Base-by-base conservation (phyloP, 2,797 vertebrate genomes). In the Falco cherrug region DNA sequence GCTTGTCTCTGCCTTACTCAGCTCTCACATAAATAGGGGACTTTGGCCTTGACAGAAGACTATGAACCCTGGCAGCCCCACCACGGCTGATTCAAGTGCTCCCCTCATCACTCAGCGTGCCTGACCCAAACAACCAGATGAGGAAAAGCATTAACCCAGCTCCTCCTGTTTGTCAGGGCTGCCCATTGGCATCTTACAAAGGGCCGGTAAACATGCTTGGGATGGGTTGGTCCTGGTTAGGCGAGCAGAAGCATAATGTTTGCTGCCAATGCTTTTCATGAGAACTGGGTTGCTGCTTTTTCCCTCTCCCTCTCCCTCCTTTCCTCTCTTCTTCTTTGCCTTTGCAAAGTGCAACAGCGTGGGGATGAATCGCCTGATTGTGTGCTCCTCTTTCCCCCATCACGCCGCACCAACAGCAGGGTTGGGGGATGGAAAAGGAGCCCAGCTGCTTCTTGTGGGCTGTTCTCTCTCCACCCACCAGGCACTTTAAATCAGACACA, bases 381-480 rank as follows among this genome's bases (percentile, higher is more conserved):
- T 96, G 79, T 5, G 82, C 82, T 95, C 92, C 92, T 94, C 90
- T 93, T 94, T 93, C 84, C 95, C 87, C 84, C 60, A 53, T 81
- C 87, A 79, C 35, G 41, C 67, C 26, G 37, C 93, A 91, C 91
- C 92, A 96, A 57, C 97, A 97, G 97, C 96, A 97, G 96, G 94
- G 84, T 35, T 97, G 97, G 96, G 96, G 97, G 97, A 97, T 97
- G 97, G 96, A 96, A 83, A 81, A 78, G 87, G 84, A 97, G 95
- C 96, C 97, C 97, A 97, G 97, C 95, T 97, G 97, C 97, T 96
- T 96, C 96, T 91, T 93, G 97, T 96, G 94, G 95, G 95, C 76
- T 97, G 97, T 96, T 97, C 97, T 97, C 87, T 96, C 95, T 91
- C 97, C 97, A 86, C 97, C 97, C 97, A 97, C 97, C 89, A 92